Percentiles rank a stretch among this genome's conserved stretches.
Conservation (phyloP, 2,113 vertebrate species). For the Fukomys damarensis region DNA sequence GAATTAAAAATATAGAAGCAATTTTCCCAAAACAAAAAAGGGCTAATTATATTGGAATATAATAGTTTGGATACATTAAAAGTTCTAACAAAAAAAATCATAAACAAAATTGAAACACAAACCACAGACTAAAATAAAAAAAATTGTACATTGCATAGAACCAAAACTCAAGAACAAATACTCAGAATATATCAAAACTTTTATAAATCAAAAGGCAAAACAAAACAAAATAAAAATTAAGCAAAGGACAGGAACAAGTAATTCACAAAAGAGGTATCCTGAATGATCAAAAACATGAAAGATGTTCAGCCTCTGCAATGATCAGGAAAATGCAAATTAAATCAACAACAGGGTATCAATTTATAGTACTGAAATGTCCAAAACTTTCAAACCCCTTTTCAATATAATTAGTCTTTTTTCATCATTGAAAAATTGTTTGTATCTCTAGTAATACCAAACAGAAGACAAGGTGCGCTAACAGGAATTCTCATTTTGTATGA, state of each 20-base stretch:
- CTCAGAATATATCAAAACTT: not conserved
- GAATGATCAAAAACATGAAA: not conserved
- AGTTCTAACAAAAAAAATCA: not conserved
- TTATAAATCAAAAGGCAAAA: not conserved
- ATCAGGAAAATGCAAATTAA: slow-evolving; percentile 16
- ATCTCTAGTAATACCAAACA: not conserved
- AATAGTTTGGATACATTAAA: not conserved
- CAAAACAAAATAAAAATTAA: not conserved
- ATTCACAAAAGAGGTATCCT: not conserved
- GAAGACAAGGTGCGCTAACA: not conserved
- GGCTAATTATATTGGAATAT: not conserved
- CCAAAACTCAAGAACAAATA: not conserved
- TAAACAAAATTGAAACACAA: not conserved
- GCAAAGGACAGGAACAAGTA: not conserved
- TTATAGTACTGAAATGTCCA: not conserved
- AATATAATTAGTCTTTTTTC: not conserved
- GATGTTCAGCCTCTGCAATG: not conserved
- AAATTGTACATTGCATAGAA: not conserved
- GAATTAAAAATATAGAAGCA: not conserved
- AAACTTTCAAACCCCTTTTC: not conserved
- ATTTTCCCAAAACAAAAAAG: not conserved
- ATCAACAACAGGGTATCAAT: not conserved
- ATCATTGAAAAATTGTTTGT: not conserved
- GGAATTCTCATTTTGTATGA: not conserved
- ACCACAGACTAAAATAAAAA: not conserved